A percentile compares a stretch with the other conserved stretches of the same genome.
Evolutionary conservation across 2,888 invertebrate genomes (phyloP).

Genomic region (Serripes groenlandicus): DNA sequence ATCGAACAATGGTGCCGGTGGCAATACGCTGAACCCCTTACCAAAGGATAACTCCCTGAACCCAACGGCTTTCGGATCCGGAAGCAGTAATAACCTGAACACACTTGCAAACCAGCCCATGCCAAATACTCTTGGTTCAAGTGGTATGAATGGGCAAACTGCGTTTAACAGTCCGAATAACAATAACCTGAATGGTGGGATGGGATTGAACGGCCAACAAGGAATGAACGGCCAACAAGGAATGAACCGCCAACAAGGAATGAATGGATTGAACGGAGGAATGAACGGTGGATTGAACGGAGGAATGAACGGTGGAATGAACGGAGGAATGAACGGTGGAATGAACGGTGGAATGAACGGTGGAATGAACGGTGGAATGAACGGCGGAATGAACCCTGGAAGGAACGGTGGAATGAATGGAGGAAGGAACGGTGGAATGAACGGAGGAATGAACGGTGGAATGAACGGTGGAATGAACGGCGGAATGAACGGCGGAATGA

Average conservation of each 20-base stretch:
- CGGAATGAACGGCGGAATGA: constrained; percentile 18
- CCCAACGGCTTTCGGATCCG: neutral
- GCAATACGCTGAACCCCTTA: constrained; percentile 5
- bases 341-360: neutral
- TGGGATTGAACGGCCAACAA: neutral
- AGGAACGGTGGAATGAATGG: neutral
- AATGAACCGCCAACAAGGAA: neutral
- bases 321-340: neutral
- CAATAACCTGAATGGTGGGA: neutral
- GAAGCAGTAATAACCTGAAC: constrained; percentile 8
- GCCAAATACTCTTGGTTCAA: neutral
- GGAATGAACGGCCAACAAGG: neutral
- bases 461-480: neutral
- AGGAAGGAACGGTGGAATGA: constrained; percentile 24
- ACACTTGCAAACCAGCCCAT: constrained; percentile 13
- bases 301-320: constrained; percentile 24
- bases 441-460: neutral
- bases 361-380: constrained; percentile 20
- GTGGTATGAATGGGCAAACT: neutral
- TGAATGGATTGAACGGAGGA: neutral
- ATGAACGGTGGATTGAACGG: neutral
- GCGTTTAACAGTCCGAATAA: neutral
- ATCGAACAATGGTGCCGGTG: neutral
- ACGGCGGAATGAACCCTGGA: neutral
- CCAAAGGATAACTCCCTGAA: neutral